Percentiles rank a stretch among this genome's conserved stretches.
These are phyloP conservation scores for Drosophila infuscata DNA, from an alignment of 2,888 invertebrate genomes.

Conservation along the genomic window DNA sequence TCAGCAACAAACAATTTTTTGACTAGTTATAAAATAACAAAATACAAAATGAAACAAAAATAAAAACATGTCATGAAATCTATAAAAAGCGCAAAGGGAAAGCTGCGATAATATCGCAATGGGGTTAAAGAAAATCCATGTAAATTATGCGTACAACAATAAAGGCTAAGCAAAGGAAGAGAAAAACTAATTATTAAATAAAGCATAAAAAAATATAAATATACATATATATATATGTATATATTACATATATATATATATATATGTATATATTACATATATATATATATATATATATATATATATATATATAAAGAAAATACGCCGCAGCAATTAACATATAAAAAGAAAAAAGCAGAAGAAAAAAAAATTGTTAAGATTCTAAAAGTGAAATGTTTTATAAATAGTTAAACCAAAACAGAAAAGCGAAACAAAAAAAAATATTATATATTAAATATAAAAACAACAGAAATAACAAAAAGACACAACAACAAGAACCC, in stretches of 20 bases:
- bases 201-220: conserved; percentile 21
- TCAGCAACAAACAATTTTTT: conserved; percentile 43
- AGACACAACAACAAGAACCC: conserved; percentile 39
- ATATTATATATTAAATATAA: conserved; percentile 70
- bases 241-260: conserved; percentile 32
- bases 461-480: conserved; percentile 53
- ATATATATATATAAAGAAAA: conserved; percentile 36
- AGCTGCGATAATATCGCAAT: conserved; percentile 45
- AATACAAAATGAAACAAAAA: conserved; percentile 14
- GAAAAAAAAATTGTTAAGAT: conserved; percentile 77
- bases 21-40: conserved; percentile 38
- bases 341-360: conserved; percentile 30
- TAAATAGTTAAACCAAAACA: conserved; percentile 82
- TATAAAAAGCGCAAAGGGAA: conserved; percentile 25
- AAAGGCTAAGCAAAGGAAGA: conserved; percentile 45
- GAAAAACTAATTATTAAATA: conserved; percentile 48
- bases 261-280: conserved; percentile 33
- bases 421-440: conserved; percentile 55
- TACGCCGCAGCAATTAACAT: conserved; percentile 70
- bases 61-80: conserved; percentile 17
- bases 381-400: conserved; percentile 83
- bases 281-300: background rate
- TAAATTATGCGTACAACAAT: conserved; percentile 75
- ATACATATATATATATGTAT: conserved; percentile 30
- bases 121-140: conserved; percentile 51